Evolutionary conservation across 2,888 invertebrate species (phyloP), one percentile per base, ranked within the genome.

Genomic region (Trissolcus brochymenae): DNA sequence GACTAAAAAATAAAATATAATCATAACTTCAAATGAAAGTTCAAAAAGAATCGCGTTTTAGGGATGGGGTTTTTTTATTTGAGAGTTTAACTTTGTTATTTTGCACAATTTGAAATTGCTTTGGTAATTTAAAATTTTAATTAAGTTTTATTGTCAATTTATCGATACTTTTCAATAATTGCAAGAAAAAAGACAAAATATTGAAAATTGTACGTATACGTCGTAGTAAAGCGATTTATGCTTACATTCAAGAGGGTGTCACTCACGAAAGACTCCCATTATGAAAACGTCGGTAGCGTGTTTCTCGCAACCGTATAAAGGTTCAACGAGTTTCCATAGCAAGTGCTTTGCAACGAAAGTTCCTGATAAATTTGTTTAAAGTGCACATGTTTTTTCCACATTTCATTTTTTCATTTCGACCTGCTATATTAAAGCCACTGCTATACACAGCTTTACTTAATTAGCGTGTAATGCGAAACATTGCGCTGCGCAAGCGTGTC

Each of bases 211-310:
- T 76, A 76, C 76, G 59, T 72, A 72, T 49, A 67, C 67, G 71
- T 64, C 54, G 71, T 66, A 61, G 73, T 60, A 62, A 78, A 74
- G 70, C 74, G 74, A 71, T 71, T 78, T 75, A 67, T 78, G 75
- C 73, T 73, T 62, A 61, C 60, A 75, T 78, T 78, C 74, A 78
- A 75, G 74, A 78, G 78, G 60, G 78, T 76, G 76, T 79, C 79
- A 79, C 61, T 76, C 61, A 35, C 70, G 72, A 76, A 76, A 76
- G 78, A 67, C 72, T 75, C 75, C 71, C 19, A 76, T 79, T 79
- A 79, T 79, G 73, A 79, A 76, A 79, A 79, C 51, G 79, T 79
- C 76, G 73, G 49, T 65, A 55, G 73, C 75, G 75, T 78, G 75
- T 78, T 75, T 78, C 68, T 78, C 71, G 74, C 72, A 61, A 75